phyloP scores from a whole-genome alignment of 2,888 invertebrate genomes.

The Mantis religiosa region DNA sequence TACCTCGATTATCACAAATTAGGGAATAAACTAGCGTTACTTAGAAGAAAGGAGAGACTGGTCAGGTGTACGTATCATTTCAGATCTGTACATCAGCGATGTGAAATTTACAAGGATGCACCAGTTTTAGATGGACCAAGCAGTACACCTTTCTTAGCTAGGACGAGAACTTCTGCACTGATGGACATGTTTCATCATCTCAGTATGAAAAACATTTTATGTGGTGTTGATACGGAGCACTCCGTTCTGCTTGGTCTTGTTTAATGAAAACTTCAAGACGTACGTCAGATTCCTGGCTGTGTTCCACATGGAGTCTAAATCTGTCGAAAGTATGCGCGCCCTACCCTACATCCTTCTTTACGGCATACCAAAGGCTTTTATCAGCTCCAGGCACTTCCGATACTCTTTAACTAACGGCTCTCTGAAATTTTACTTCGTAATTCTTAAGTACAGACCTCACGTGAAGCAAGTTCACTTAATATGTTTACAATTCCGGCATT shows the following conservation, averaged over 20 bases:
- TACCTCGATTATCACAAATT: too few species aligned
- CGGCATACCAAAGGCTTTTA: background rate
- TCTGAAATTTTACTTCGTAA: too few species aligned
- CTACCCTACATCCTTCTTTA: background rate
- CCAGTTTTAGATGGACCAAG: too few species aligned
- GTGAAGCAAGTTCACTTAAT: too few species aligned
- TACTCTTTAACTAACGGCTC: background rate
- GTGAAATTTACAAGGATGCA: too few species aligned
- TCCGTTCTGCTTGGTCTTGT: background rate
- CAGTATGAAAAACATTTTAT: background rate
- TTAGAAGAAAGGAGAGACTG: too few species aligned
- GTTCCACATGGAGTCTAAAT: background rate
- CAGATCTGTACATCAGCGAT: too few species aligned
- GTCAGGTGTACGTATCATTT: too few species aligned
- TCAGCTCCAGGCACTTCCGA: background rate
- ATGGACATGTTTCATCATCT: background rate
- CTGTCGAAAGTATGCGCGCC: background rate
- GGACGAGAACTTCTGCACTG: background rate
- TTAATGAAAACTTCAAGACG: background rate
- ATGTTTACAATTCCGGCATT: too few species aligned
- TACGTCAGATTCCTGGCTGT: background rate
- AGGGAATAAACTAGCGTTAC: too few species aligned
- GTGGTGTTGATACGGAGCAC: background rate
- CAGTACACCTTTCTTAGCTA: too few species aligned
- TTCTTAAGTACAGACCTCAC: too few species aligned